Evolutionary conservation across 2,888 invertebrate species (phyloP), one percentile per base, ranked within the genome.

Genomic region (Ennomos fuscantarius): DNA sequence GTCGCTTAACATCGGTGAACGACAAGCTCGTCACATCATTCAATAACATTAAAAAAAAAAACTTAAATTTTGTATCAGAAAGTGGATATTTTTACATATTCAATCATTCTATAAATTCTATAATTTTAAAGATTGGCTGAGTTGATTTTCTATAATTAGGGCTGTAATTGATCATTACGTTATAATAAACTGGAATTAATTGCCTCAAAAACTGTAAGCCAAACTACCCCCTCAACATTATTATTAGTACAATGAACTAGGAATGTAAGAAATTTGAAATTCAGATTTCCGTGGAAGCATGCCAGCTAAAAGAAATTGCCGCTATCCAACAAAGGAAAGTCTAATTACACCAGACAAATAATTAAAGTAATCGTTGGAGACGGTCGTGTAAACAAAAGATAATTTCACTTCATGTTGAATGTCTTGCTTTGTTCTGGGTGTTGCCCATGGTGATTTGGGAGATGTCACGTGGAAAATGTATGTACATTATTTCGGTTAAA

Each of bases 331-430:
- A 11, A 69, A 61, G 61, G 62, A 70, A 71, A 62, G 68, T 68
- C 53, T 73, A 73, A 75, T 74, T 75, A 72, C 63, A 68, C 64
- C 68, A 68, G 72, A 66, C 69, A 72, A 74, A 68, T 75, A 74
- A 74, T 74, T 74, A 72, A 55, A 63, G 65, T 69, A 74, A 75
- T 74, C 75, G 69, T 69, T 68, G 72, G 45, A 65, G 64, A 70
- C 66, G 67, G 65, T 65, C 68, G 68, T 47, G 63, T 66, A 68
- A 63, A 71, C 74, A 72, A 72, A 72, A 69, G 65, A 66, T 48
- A 65, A 66, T 63, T 61, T 60, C 63, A 43, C 62, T 62, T 63
- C 59, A 64, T 68, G 73, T 65, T 57, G 53, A 63, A 60, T 62
- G 62, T 55, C 11, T 53, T 51, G 40, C 40, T 57, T 61, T 49